A percentile compares a stretch with the other conserved stretches of the same genome.
phyloP scores from a whole-genome alignment of 2,113 vertebrate genomes.

The Gnathonemus echidnorhynchus region DNA sequence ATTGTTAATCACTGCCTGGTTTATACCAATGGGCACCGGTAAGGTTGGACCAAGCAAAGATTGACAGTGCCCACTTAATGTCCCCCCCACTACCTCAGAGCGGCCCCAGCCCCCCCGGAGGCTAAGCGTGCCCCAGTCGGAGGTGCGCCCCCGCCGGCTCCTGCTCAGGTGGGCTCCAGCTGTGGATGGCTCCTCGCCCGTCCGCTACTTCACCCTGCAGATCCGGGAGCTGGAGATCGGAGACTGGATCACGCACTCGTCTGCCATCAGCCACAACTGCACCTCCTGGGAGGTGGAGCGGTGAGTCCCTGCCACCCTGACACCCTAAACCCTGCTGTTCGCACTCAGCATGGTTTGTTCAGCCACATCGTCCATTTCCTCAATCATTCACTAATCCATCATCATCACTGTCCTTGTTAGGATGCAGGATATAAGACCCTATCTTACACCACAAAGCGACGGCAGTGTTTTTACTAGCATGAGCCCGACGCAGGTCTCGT shows the following conservation, averaged over 20 bases:
- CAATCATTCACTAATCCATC: neutral
- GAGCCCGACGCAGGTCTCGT: neutral
- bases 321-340: neutral
- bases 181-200: constrained; percentile 76
- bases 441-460: neutral
- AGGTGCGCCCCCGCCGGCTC: constrained; percentile 71
- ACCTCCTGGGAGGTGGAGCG: constrained; percentile 70
- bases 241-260: constrained; percentile 74
- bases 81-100: constrained; percentile 56
- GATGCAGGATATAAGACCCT: neutral
- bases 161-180: constrained; percentile 75
- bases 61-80: neutral
- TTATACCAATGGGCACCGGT: neutral
- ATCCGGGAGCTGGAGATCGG: constrained; percentile 67
- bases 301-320: constrained; percentile 45
- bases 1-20: neutral
- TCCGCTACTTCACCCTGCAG: constrained; percentile 85
- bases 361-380: neutral
- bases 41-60: neutral
- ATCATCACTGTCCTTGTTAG: neutral
- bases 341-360: neutral
- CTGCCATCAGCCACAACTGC: constrained; percentile 74
- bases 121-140: constrained; percentile 68
- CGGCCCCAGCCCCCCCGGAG: constrained; percentile 79
- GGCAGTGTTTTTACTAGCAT: neutral